A percentile compares a stretch with the other conserved stretches of the same genome.
Evolutionary conservation across 2,888 invertebrate species (phyloP).

Genomic region (Ochropacha duplaris): DNA sequence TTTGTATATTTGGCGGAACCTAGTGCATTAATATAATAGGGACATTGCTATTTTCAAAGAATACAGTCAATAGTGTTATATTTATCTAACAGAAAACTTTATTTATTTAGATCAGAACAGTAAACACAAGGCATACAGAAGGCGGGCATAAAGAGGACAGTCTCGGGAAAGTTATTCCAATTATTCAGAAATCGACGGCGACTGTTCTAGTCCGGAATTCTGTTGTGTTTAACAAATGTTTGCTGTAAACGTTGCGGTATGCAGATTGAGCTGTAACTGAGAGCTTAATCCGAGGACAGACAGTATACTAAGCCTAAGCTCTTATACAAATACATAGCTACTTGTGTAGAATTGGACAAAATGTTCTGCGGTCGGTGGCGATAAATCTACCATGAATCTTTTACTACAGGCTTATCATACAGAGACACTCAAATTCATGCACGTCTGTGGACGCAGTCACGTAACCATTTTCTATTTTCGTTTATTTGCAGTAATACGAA

Average conservation of each 20-base stretch:
- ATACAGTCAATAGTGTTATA: neutral
- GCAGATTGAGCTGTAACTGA: slow-evolving; percentile 36
- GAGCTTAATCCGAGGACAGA: slow-evolving; percentile 25
- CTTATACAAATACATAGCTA: neutral
- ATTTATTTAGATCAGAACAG: neutral
- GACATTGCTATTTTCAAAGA: neutral
- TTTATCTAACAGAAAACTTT: neutral
- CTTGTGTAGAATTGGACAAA: neutral
- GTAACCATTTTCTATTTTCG: slow-evolving; percentile 59
- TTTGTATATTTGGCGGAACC: too few relatives aligned
- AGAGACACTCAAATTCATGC: slow-evolving; percentile 18
- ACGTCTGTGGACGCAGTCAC: slow-evolving; percentile 37
- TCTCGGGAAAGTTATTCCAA: slow-evolving; percentile 50
- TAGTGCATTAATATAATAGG: too few relatives aligned
- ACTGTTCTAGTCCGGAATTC: slow-evolving; percentile 43
- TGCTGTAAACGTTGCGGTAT: slow-evolving; percentile 35
- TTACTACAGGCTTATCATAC: slow-evolving; percentile 8
- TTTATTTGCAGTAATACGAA: slow-evolving; percentile 57
- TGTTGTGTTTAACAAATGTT: slow-evolving; percentile 45
- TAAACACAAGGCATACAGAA: slow-evolving; percentile 31
- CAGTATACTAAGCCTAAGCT: slow-evolving; percentile 21
- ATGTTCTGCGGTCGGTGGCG: neutral
- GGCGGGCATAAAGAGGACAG: slow-evolving; percentile 15
- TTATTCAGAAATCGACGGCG: slow-evolving; percentile 54
- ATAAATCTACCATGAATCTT: slow-evolving; percentile 3